phyloP scores from a whole-genome alignment of 2,113 vertebrate genomes.

The Sinocyclocheilus maitianheensis region DNA sequence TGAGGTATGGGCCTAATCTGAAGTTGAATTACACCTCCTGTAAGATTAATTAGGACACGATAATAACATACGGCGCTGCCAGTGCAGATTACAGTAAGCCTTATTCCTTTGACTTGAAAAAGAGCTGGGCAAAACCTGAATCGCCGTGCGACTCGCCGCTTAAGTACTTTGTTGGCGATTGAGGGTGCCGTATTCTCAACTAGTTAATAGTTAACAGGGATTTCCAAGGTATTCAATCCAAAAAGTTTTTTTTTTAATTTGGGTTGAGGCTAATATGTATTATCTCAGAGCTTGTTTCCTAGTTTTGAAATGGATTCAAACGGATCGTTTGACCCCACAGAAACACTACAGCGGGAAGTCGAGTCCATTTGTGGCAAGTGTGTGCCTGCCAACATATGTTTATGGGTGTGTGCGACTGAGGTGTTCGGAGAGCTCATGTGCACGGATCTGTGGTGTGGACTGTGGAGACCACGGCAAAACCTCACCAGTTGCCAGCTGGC shows the following conservation, averaged over 20 bases:
- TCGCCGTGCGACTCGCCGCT: conserved; percentile 77
- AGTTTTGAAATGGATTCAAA: not conserved
- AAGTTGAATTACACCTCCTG: conserved; percentile 95
- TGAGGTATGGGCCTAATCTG: conserved; percentile 91
- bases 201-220: conserved; percentile 16
- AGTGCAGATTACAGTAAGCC: conserved; percentile 89
- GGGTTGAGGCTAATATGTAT: not conserved
- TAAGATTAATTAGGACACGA: conserved; percentile 96
- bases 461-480: conserved; percentile 85
- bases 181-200: conserved; percentile 15
- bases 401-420: conserved; percentile 21
- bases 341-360: not conserved
- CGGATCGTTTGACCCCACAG: not conserved
- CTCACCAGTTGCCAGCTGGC: conserved; percentile 88
- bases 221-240: conserved; percentile 4
- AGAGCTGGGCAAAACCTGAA: conserved; percentile 86
- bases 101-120: conserved; percentile 81
- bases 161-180: conserved; percentile 22
- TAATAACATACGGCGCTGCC: conserved; percentile 93
- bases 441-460: conserved; percentile 84
- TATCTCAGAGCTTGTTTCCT: not conserved
- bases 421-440: conserved; percentile 37
- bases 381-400: conserved; percentile 5
- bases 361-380: not conserved
- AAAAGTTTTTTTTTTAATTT: not conserved